Evolutionary conservation across 2,888 invertebrate species (phyloP), one percentile per base, ranked within the genome.

Genomic region (Netelia fuscicornis): DNA sequence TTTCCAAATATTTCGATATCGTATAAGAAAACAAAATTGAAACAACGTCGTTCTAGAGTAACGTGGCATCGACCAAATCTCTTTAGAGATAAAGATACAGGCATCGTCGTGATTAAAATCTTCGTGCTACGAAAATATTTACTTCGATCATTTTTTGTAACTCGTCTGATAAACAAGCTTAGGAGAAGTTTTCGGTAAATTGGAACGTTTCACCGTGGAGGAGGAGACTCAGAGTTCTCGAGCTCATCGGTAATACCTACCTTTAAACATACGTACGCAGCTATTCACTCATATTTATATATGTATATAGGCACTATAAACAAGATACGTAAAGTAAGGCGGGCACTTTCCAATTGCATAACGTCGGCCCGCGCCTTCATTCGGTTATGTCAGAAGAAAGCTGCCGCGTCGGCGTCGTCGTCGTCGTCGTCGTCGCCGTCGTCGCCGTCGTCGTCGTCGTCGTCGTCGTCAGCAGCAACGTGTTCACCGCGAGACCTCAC

Each of bases 331-430:
- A 92, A 92, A 93, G 93, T 93, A 93, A 93, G 93, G 92, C 93
- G 93, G 93, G 93, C 93, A 93, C 93, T 93, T 93, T 93, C 93
- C 92, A 93, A 93, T 93, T 93, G 92, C 93, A 93, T 93, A 93
- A 93, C 90, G 84, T 87, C 90, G 87, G 90, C 93, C 92, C 92
- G 92, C 93, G 92, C 93, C 93, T 93, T 92, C 92, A 88, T 93
- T 93, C 93, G 93, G 91, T 93, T 93, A 93, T 93, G 93, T 93
- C 93, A 93, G 93, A 93, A 93, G 93, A 93, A 93, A 93, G 93
- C 92, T 92, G 91, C 90, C 89, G 91, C 86, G 90, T 81, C 86
- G 85, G 70, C 70, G 70, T 78, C 64, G 79, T 11, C 54, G 68
- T 48, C 52, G 68, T 54, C 64, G 75, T 37, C 75, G 75, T 48